Conservation (phyloP, 2,888 invertebrate genomes). For the Cenopis cana region DNA sequence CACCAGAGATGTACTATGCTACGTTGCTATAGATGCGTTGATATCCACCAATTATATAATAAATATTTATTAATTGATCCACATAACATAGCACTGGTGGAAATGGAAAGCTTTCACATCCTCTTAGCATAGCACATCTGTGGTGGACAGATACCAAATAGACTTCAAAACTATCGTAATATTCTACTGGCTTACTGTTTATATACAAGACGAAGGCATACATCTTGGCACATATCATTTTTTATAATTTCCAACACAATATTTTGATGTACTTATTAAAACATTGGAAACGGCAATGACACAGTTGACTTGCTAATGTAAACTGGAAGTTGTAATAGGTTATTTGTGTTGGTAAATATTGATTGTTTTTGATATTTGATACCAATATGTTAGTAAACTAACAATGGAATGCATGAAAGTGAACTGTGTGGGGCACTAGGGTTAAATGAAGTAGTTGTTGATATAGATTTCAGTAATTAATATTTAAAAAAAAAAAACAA, state of each 20-base stretch:
- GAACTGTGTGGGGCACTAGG: neutral
- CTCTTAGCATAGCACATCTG: no score
- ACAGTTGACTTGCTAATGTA: neutral
- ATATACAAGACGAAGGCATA: neutral
- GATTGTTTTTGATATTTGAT: neutral
- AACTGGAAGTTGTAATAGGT: constrained; percentile 5
- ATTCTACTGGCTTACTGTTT: neutral
- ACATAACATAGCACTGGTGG: no score
- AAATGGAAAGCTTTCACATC: no score
- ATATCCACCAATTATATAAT: no score
- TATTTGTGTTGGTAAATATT: constrained; percentile 2
- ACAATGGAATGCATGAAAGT: constrained; percentile 1
- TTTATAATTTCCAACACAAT: neutral
- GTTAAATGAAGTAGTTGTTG: neutral
- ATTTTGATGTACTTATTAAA: neutral
- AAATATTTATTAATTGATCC: no score
- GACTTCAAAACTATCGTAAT: neutral
- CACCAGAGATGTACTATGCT: no score
- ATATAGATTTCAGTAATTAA: neutral
- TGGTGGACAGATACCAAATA: no score
- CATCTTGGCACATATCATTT: neutral
- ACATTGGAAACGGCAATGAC: neutral
- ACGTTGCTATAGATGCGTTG: no score
- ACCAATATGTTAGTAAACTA: constrained; percentile 10
- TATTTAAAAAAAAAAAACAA: no score